Evolutionary conservation across 53 echinoderm and acorn worm species (phyloP), one percentile per base, ranked within the genome.

Genomic region (Patiria pectinifera): DNA sequence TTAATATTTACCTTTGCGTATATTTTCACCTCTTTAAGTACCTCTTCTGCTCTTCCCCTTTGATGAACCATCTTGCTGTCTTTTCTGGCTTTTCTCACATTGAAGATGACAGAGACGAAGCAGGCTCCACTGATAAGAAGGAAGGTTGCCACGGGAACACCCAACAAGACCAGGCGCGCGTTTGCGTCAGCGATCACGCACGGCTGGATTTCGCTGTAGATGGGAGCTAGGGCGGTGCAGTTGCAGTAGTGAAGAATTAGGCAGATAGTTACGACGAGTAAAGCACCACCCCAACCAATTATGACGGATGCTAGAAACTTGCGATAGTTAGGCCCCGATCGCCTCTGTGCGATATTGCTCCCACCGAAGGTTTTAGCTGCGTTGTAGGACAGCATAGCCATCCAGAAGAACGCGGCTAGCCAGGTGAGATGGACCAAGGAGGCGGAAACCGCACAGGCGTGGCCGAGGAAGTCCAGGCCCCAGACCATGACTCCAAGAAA

Each of bases 331-430:
- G 48, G 6, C 7, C 76, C 24, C 7, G 24, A 2, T 15, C 3
- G 44, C 5, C 45, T 66, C 46, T 13, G 69, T 11, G 11, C 10
- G 25, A 66, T 44, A 8, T 1, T 11, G 3, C 2, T n/a, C 4
- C 69, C 9, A 13, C 69, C 19, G 43, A 85, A 85, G 14, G 85
- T 85, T 45, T 69, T 85, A 4, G 85, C 85, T 5, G 46, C 85
- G 26, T 85, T 69, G 21, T 45, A 85, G 13, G 85, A 66, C 66
- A 85, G 8, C 21, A 35, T 19, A 8, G 69, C 70, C 95, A 93
- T 93, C 95, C 95, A 95, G 80, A 91, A 91, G 93, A 95, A 95
- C 8, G 86, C 82, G 1, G 95, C 21, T 43, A 95, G 76, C 95
- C 95, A 95, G 35, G 80, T 80, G 44, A 82, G 93, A 48, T 95